A percentile compares a stretch with the other conserved stretches of the same genome.
phyloP scores from a whole-genome alignment of 2,113 vertebrate species.

The Peromyscus polionotus region DNA sequence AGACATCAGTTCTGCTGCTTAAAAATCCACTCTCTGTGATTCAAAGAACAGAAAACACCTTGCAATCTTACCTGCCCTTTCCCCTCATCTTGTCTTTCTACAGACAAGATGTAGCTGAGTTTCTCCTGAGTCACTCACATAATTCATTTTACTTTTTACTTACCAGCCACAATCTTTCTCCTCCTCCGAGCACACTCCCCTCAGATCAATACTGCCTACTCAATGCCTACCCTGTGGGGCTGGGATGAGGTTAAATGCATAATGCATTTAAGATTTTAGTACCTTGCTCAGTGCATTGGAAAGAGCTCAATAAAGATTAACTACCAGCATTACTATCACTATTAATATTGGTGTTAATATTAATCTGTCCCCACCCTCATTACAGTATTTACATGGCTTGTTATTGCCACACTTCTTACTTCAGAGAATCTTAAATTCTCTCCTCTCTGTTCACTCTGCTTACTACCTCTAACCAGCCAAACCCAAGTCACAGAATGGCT shows the following conservation, averaged over 20 bases:
- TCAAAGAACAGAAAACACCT: background rate
- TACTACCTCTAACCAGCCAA: background rate
- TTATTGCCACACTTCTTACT: background rate
- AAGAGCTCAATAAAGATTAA: slow-evolving; percentile 51
- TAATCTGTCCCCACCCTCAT: background rate
- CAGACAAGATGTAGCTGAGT: background rate
- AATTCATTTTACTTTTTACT: slow-evolving; percentile 14
- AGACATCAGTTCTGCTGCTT: background rate
- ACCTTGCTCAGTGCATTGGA: background rate
- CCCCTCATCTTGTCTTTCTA: slow-evolving; percentile 10
- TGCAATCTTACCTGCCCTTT: background rate
- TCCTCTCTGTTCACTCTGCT: background rate
- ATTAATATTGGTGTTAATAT: background rate
- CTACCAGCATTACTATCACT: background rate
- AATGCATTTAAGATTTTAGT: slow-evolving; percentile 37
- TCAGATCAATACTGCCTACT: slow-evolving; percentile 38
- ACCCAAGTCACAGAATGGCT: background rate
- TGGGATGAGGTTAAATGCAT: slow-evolving; percentile 4
- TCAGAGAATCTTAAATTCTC: background rate
- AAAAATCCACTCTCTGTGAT: background rate
- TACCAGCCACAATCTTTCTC: background rate
- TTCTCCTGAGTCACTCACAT: background rate
- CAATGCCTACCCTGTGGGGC: background rate
- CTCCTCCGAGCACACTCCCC: background rate
- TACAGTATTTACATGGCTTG: background rate